Base-by-base conservation (phyloP, 2,113 vertebrate genomes). In the Eolophus roseicapilla region DNA sequence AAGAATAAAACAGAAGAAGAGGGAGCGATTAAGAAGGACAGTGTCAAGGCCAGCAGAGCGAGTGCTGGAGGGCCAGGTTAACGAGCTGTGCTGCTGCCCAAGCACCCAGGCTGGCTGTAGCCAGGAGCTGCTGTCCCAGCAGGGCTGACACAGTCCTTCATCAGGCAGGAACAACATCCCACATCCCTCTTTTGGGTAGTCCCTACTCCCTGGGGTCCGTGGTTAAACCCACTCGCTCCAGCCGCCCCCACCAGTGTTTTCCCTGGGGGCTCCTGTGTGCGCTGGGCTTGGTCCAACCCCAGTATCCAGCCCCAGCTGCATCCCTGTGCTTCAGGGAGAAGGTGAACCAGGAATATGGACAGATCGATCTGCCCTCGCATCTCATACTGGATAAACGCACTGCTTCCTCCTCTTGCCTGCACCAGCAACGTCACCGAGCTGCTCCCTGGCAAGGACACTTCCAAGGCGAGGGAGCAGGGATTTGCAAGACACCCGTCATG, bases 221-320 rank as follows among this genome's bases (percentile, higher is more conserved):
- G 46, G 41, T 28, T 57, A 83, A 78, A 29, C 18, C 64, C 3
- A 3, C 44, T 76, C 2, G 2, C 35, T 83, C 49, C 76, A 81
- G 53, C 23, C 17, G 53, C 43, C 73, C n/a, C 21, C 6, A 0
- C 4, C 1, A 3, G 14, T 28, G 9, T 68, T 79, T 69, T 88
- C 31, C 19, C 27, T 2, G 0, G 6, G 17, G 1, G 19, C 9
- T 50, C 23, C 11, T 12, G 1, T 0, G 0, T 7, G 27, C 0
- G 0, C 4, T 75, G 33, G 68, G 39, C 33, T 68, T 6, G 10
- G 44, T 52, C 25, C 50, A 75, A 29, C 33, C 8, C 9, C 33
- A 13, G 17, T 10, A n/a, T 13, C 24, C 50, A 53, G 77, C 37
- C 29, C 55, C 23, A 59, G 63, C 53, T 18, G 73, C 68, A 47